Base-by-base conservation (phyloP, 2,888 invertebrate species). In the Orthosia incerta region DNA sequence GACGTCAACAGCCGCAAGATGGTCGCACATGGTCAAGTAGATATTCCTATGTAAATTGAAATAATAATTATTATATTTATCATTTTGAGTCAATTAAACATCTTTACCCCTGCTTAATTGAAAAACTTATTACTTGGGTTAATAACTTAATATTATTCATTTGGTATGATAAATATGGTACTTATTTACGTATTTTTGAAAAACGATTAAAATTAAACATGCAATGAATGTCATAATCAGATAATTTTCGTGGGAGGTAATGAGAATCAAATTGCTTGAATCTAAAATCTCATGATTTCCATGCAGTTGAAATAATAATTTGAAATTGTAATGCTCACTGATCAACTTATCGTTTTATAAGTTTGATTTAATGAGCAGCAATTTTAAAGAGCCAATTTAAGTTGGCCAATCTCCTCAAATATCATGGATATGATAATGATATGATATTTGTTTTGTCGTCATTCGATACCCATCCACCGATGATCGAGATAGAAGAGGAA, bases 1-100 rank as follows among this genome's bases (percentile, higher is more conserved):
- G 60, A 50, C 57, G 60, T 61, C 65, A 66, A 12, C 61, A 59
- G 65, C 55, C 74, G 68, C 74, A 71, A 80, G 57, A 57, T 23
- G 23, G 20, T 31, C 50, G 15, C 53, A 20, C 23, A 55, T 55
- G 23, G 15, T 55, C 5, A 20, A 55, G 39, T 23, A 45, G 45
- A 39, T 65, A 60, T 72, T 72, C 70, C 50, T 69, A 78, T 80
- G 80, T 81, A 83, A 82, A 86, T 87, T 86, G 80, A 86, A 85
- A 82, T 68, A 60, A 62, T 82, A 86, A 87, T 85, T 71, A 84
- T 79, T 71, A 60, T 67, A 88, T 89, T 87, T 79, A 87, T 90
- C 89, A 87, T 80, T 79, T 75, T 67, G 79, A 82, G 74, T 73
- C 85, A 84, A 89, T 86, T 85, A 86, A 76, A 74, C 71, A 71